A percentile compares a stretch with the other conserved stretches of the same genome.
Conservation (phyloP, 2,888 invertebrate genomes). For the Luperina nickerlii region DNA sequence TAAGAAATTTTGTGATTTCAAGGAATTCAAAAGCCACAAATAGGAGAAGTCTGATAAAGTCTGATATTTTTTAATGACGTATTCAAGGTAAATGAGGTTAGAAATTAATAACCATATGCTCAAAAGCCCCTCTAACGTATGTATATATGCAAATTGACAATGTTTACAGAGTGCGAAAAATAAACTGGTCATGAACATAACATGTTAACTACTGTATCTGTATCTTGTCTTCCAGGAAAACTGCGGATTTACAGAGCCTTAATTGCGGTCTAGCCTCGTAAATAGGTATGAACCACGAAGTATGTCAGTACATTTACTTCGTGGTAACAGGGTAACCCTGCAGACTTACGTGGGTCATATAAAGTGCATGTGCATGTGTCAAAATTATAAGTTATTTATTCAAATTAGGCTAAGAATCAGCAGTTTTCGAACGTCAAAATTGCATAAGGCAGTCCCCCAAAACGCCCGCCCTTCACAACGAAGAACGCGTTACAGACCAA, state of each 20-base stretch:
- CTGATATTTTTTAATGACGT: neutral
- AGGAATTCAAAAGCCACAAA: neutral
- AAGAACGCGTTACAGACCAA: neutral
- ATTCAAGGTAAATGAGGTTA: slow-evolving; percentile 6
- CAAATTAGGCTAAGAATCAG: no score
- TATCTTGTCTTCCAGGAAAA: slow-evolving; percentile 14
- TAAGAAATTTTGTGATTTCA: neutral
- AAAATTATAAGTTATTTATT: no score
- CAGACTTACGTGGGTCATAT: neutral
- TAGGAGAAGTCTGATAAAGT: neutral
- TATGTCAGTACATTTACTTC: neutral
- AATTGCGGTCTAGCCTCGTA: neutral
- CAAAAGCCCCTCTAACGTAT: slow-evolving; percentile 18
- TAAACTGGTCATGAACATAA: slow-evolving; percentile 20
- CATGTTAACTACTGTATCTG: neutral
- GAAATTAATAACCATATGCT: slow-evolving; percentile 1
- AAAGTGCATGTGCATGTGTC: neutral
- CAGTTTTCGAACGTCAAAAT: no score
- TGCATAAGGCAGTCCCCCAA: no score
- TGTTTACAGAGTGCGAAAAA: slow-evolving; percentile 25
- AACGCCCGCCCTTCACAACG: no score
- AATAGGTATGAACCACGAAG: no score
- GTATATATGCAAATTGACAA: slow-evolving; percentile 43
- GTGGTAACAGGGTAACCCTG: neutral
- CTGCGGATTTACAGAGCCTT: neutral